Base-by-base conservation (phyloP, 2,797 vertebrate species). In the Masticophis lateralis region DNA sequence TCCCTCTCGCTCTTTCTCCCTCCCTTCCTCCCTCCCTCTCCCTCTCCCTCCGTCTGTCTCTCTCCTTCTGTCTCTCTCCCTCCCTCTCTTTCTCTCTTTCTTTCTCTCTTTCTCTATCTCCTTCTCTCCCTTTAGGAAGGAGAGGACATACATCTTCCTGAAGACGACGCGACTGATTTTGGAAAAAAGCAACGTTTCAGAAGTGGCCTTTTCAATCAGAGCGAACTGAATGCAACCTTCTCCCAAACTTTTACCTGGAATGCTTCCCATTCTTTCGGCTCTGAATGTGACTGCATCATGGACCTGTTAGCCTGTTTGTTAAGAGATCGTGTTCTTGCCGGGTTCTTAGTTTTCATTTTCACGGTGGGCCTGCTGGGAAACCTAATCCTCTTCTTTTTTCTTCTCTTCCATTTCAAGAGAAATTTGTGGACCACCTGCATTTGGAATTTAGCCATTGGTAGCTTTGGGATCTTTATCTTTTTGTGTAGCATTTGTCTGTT, bases 391-490 rank as follows among this genome's bases (percentile, higher is more conserved):
- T 91, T 93, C n/a, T 91, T 87, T 20, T 91, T 60, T n/a, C 86
- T 93, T 4, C 43, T 91, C 56, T 91, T 53, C 63, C 43, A 87
- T 6, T 88, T 93, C 8, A 69, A 93, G 86, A 60, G 56, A 28
- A 91, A 88, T 28, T 37, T 69, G 43, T 91, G 90, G 66, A 79
- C 43, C 27, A 47, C 43, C 22, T 61, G 88, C 28, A 27, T 91
- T 47, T 91, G 63, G 92, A 93, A 93, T 18, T 55, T 91, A 79
- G 63, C 92, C 5, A 55, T 93, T 3, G 43, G 86, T 57, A 47
- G 79, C 7, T 79, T 74, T 6, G 86, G 63, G 56, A 28, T 91
- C n/a, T 63, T 93, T 3, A 20, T 47, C 18, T 87, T 60, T 37
- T 28, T 91, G 43, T 88, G 90, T 28, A 79, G 63, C 20, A 9